phyloP scores from a whole-genome alignment of 92 coral and sea anemone genomes.

The Porites evermanni region DNA sequence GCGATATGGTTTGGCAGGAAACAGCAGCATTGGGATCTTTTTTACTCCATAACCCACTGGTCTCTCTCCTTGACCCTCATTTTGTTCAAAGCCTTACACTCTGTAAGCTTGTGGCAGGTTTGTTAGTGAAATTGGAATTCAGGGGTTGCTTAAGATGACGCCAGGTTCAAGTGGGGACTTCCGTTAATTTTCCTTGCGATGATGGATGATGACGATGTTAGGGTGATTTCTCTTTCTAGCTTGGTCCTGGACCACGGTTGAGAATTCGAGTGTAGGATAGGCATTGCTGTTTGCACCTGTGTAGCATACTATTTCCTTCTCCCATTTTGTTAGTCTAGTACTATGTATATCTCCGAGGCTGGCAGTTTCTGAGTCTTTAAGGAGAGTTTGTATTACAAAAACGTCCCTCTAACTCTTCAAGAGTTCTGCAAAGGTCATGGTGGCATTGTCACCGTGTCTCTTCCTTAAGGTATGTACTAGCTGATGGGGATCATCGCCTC shows the following conservation, averaged over 20 bases:
- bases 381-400: conserved; percentile 33
- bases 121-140: too few species aligned
- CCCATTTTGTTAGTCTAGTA: conserved; percentile 18
- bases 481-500: conserved; percentile 7
- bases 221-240: too few species aligned
- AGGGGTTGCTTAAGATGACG: too few species aligned
- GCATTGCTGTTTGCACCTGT: not conserved
- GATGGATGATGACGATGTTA: too few species aligned
- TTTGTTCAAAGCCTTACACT: too few species aligned
- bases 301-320: conserved; percentile 28
- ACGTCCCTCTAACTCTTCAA: conserved; percentile 30
- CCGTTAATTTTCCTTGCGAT: too few species aligned
- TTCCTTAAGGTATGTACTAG: conserved; percentile 36
- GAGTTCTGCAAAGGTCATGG: conserved; percentile 16
- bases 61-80: too few species aligned
- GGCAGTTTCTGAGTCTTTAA: conserved; percentile 7
- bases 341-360: not conserved
- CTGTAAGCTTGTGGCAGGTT: too few species aligned
- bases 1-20: conserved; percentile 30
- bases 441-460: conserved; percentile 14
- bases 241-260: too few species aligned
- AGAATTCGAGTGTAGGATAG: too few species aligned
- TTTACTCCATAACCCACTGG: not conserved
- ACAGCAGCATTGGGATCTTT: conserved; percentile 48
- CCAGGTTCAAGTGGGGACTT: too few species aligned